Base-by-base conservation (phyloP, 1,140 invertebrate species). In the Heliconius himera region DNA sequence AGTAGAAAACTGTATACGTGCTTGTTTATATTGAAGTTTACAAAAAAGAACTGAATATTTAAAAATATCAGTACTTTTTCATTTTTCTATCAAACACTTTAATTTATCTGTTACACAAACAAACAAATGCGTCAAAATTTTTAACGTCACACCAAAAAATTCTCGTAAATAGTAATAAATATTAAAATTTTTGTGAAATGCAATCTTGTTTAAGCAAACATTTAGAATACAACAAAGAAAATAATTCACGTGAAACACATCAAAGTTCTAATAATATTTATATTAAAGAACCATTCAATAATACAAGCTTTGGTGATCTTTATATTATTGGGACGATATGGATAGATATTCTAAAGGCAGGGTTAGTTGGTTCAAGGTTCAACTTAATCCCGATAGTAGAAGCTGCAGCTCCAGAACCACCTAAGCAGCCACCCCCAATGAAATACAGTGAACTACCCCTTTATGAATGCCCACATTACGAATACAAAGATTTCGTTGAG, bases 401-500 rank as follows among this genome's bases (percentile, higher is more conserved):
- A 4, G 90, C 89, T 8, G 87, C 85, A 41, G 74, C 79, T 9
- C 54, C 76, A n/a, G 71, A 76, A 20, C n/a, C 76, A 16, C 88
- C 89, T 5, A 76, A 82, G 70, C 86, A 81, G 74, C 91, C 90
- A 29, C 89, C 90, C 1, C 81, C 84, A 38, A 93, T 91, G 90
- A 91, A 87, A 74, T 92, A 89, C 46, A 86, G 80, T 73, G 92
- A 94, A 8, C 54, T 94, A n/a, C 88, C 92, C 0, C n/a, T 94
- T 20, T 93, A 94, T 78, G 78, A 84, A 66, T 83, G 79, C 9
- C 92, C 90, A 4, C 90, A 93, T 74, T 81, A 85, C 26, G 87
- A 90, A 41, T 91, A 91, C 71, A 91, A 93, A 77, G 86, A 91
- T 8, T 87, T 86, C 18, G 13, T 86, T 0, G 84, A 80, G 36